These are phyloP conservation scores for Epinotia brunnichana DNA, from an alignment of 2,888 invertebrate genomes.

Conservation along the genomic window DNA sequence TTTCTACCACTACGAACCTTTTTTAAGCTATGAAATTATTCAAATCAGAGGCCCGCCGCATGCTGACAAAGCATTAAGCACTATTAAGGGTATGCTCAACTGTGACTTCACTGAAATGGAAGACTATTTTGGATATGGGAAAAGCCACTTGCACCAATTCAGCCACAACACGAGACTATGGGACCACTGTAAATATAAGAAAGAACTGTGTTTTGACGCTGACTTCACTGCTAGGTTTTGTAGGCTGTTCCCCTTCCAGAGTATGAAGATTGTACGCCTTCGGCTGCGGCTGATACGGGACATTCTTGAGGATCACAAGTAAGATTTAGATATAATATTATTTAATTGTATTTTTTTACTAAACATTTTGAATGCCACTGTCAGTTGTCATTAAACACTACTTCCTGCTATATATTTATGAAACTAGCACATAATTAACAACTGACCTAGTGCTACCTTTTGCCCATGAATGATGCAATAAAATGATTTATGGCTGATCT, in stretches of 20 bases:
- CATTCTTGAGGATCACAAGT: conserved; percentile 88
- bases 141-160: conserved; percentile 90
- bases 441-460: not conserved
- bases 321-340: conserved; percentile 61
- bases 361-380: too few relatives aligned
- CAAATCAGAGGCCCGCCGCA: conserved; percentile 90
- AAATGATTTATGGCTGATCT: too few relatives aligned
- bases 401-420: not conserved
- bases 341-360: not conserved
- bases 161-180: conserved; percentile 93
- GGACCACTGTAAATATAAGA: conserved; percentile 88
- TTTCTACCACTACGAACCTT: conserved; percentile 95
- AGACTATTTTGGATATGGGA: conserved; percentile 91
- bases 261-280: conserved; percentile 93
- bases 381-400: not conserved
- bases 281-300: conserved; percentile 88
- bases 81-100: conserved; percentile 88
- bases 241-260: conserved; percentile 93
- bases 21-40: conserved; percentile 91
- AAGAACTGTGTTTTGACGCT: conserved; percentile 77
- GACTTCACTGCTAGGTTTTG: conserved; percentile 91
- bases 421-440: not conserved
- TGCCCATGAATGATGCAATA: not conserved
- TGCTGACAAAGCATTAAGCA: conserved; percentile 86
- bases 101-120: conserved; percentile 90